Base-by-base conservation (phyloP, 2,888 invertebrate genomes). In the Himalopsyche tibetana region DNA sequence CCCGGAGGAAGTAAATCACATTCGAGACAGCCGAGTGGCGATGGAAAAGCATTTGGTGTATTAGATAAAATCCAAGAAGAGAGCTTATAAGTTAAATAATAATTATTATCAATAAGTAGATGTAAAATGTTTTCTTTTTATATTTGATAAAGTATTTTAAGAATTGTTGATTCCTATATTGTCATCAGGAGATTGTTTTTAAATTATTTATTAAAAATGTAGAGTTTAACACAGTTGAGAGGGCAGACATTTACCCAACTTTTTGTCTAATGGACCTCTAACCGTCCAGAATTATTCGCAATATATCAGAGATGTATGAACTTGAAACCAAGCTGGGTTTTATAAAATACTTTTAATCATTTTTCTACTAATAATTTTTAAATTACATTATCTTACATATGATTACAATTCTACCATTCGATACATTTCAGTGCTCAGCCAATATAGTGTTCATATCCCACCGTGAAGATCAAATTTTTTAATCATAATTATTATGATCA, bases 1-100 rank as follows among this genome's bases (percentile, higher is more conserved):
- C 79, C 80, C 0, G 85, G 82, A 38, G 63, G 45, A 15, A 84
- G 80, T 28, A 83, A 87, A 36, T 81, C 81, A 38, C 88, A 88
- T 55, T 74, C 81, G 19, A 40, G 85, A 42, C 88, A 87, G 56
- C 84, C 87, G 5, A 84, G 86, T 38, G 87, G 84, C 2, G 88
- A 88, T 11, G 82, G 81, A 11, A 88, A 88, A 80, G 36, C 85
- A 15, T 88, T 88, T 55, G 83, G 80, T 2, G 82, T 85, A 4
- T 84, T 87, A 79, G 88, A 88, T 56, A 88, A 88, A 86, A 88
- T 88, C 82, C 86, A 88, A 51, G 88, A 88, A 85, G 88, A 88
- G 55, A 85, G 81, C 55, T 87, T 87, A 87, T 88, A 88, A 88
- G 63, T 45, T 51, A 55, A 80, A 82, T 55, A 40, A 38, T 36